Percentiles rank a stretch among this genome's conserved stretches.
Evolutionary conservation across 2,888 invertebrate genomes (phyloP).

Genomic region (Sipha maydis): DNA sequence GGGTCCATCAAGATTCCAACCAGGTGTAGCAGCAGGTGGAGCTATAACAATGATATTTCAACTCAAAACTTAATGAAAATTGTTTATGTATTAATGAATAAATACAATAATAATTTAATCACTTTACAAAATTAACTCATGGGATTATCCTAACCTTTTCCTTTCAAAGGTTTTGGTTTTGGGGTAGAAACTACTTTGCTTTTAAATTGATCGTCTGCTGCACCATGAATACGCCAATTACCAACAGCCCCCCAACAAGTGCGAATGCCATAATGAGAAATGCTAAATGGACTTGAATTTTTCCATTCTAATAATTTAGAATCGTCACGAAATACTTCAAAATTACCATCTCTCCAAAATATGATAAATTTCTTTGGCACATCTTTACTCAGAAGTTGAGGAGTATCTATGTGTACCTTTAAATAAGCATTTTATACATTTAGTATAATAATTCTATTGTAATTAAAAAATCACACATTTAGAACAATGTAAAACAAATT

Average conservation of each 20-base stretch:
- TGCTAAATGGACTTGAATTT: conserved; percentile 73
- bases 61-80: background rate
- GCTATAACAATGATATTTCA: conserved; percentile 25
- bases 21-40: conserved; percentile 60
- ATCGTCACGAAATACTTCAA: conserved; percentile 70
- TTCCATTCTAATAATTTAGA: conserved; percentile 73
- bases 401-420: conserved; percentile 72
- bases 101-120: background rate
- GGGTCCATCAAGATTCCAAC: conserved; percentile 64
- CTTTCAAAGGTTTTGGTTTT: conserved; percentile 46
- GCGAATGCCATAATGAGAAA: conserved; percentile 74
- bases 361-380: conserved; percentile 72
- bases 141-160: conserved; percentile 53
- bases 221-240: conserved; percentile 71
- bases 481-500: background rate
- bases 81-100: background rate
- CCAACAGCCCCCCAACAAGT: conserved; percentile 76
- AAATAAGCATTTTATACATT: conserved; percentile 41
- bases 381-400: conserved; percentile 71
- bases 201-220: conserved; percentile 54
- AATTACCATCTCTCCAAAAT: conserved; percentile 72
- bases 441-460: background rate
- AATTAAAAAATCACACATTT: background rate
- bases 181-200: conserved; percentile 38
- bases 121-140: background rate